Evolutionary conservation across 2,113 vertebrate genomes (phyloP), one percentile per base, ranked within the genome.

Genomic region (Protobothrops mucrosquamatus): DNA sequence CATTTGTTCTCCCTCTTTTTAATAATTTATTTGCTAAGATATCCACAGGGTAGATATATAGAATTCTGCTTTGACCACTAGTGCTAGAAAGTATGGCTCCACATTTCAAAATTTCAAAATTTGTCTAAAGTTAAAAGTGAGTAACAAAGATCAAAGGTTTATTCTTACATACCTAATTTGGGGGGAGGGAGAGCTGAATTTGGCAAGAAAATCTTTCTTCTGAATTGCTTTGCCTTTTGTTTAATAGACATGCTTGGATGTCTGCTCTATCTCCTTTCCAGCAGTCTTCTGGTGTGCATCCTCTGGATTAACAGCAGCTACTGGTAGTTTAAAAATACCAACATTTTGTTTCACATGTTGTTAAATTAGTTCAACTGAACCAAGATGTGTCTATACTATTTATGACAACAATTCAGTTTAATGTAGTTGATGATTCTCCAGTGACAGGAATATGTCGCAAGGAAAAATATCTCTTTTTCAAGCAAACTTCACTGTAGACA

Each of bases 191-290:
- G 56, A 69, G 92, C 89, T 94, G 90, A 91, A 89, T 94, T 94
- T 88, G 89, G 93, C 61, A 81, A 74, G 85, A 92, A 95, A 93
- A 94, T 85, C 94, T 88, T 87, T 91, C 94, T 94, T 92, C 94
- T 55, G 86, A 69, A 93, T 93, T 51, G 39, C 26, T 91, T 89
- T 96, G 91, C 94, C 94, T 96, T 96, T 94, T 89, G 51, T 92
- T 93, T 89, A 85, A 89, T 92, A 88, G 92, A 90, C 85, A 14
- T 87, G 56, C 91, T 89, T 1, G 94, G 94, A 9, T 91, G 54
- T 90, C 91, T 88, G 74, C 20, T 91, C 94, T 94, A 92, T 92
- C 95, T 48, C 89, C 89, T 61, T 59, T 23, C 6, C 20, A 29
- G 0, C 22, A 3, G 89, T 88, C 90, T 93, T 94, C 94, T 88